Evolutionary conservation across 2,888 invertebrate genomes (phyloP), one percentile per base, ranked within the genome.

Genomic region (Lissonota sp.): DNA sequence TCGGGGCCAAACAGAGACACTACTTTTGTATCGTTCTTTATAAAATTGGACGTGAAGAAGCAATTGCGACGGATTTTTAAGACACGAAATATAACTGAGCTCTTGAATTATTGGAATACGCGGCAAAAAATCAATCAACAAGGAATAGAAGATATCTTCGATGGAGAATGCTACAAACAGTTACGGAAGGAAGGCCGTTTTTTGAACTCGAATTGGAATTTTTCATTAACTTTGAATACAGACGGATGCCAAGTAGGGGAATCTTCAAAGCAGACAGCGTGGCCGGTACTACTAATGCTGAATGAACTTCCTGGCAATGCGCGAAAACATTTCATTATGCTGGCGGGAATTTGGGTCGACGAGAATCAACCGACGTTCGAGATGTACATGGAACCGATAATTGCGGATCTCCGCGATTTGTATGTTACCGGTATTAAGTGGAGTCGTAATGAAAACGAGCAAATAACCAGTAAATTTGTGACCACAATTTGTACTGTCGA

Each of bases 151-250:
- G 60, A 60, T 60, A 26, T 60, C 14, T 42, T 60, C 60, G 60
- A 60, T 60, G 60, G 60, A 60, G 40, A n/a, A 60, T 60, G 60
- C 60, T 60, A 60, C 42, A 60, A 60, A 60, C 60, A 60, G 60
- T 63, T 63, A 39, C 63, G 26, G 6, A 63, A 42, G 63, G 46
- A 63, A n/a, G 46, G 63, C 46, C 63, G 46, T 44, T 63, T 63
- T 46, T 63, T 63, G 10, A 44, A 55, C 67, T 39, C 40, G 42
- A 67, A 67, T 66, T 51, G 53, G 49, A 66, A 66, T 67, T 55
- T 67, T 58, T 70, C 57, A 58, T 70, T 58, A 46, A 70, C 57
- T 58, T 58, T 58, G 46, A 70, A 70, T 70, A 70, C 58, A 58
- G 70, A 58, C 70, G 58, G 46, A 70, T 57, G 58, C 46, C 70